Base-by-base conservation (phyloP, 2,113 vertebrate genomes). In the Cyanoderma ruficeps region DNA sequence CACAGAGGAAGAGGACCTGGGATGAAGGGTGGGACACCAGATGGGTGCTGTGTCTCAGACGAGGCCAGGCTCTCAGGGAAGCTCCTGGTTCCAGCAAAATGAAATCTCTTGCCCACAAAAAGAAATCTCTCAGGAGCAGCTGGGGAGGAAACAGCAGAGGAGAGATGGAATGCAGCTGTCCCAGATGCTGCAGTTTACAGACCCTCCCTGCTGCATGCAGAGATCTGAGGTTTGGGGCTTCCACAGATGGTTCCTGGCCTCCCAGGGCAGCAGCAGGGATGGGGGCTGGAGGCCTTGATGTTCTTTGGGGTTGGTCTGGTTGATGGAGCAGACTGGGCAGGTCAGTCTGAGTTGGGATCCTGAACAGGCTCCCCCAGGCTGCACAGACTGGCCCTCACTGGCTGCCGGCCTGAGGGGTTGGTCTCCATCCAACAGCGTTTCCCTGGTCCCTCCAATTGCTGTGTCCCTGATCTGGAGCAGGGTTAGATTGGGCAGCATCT, bases 401-500 rank as follows among this genome's bases (percentile, higher is more conserved):
- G 23, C 57, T 79, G 69, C 70, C 41, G 33, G 35, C 61, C 44
- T 4, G 28, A 61, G 60, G 30, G 20, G 18, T n/a, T 16, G 52
- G 2, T 59, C 13, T 47, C 33, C 65, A 85, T 13, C 68, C 80
- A n/a, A 1, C 37, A 42, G 41, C 42, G 7, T 33, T 65, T 10
- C 28, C 28, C 75, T 24, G 17, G 2, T 46, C 7, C 27, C 59
- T 77, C 24, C n/a, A 25, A 0, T 2, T 23, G 63, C 59, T 37
- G 7, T 23, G 16, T 11, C 37, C 46, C 25, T 18, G 0, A 0
- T 19, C n/a, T 15, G 13, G 15, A 25, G 31, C 42, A 19, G 60
- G 27, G 19, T 31, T 44, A 69, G 27, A 7, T 16, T 2, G 23
- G 61, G 63, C 17, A 72, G 57, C 76, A n/a, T 46, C 39, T 82